These are phyloP conservation scores for Chroicocephalus ridibundus DNA, from an alignment of 2,113 vertebrate species.

Conservation along the genomic window DNA sequence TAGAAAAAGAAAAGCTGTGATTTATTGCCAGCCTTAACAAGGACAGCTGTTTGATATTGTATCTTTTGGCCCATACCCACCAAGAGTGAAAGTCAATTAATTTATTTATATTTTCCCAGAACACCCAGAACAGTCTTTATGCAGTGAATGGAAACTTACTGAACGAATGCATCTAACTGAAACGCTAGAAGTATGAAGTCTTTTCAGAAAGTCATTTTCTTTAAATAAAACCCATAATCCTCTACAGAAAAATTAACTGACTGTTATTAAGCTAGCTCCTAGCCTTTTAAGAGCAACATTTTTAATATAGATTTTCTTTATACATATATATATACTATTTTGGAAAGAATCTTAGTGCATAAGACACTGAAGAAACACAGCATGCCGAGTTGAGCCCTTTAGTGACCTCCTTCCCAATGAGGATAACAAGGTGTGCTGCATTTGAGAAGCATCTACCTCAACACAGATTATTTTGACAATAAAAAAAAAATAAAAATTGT, in stretches of 20 bases:
- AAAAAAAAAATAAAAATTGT: not conserved
- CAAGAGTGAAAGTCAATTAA: not conserved
- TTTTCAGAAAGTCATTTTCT: not conserved
- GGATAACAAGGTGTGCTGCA: not conserved
- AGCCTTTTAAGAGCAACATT: not conserved
- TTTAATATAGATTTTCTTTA: not conserved
- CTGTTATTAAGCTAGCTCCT: not conserved
- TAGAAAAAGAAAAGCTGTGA: not conserved
- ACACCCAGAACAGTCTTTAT: not conserved
- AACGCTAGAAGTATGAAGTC: not conserved
- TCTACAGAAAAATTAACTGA: not conserved
- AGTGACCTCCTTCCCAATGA: not conserved
- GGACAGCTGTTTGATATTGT: not conserved
- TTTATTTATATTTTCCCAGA: not conserved
- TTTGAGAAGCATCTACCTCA: not conserved
- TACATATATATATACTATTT: not conserved
- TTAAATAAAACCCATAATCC: conserved; percentile 23
- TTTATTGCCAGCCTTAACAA: not conserved
- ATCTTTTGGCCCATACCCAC: not conserved
- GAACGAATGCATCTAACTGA: not conserved
- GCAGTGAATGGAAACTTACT: not conserved
- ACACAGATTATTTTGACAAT: not conserved
- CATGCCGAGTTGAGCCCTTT: not conserved
- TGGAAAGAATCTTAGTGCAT: not conserved
- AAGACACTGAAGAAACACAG: not conserved